Evolutionary conservation across 2,888 invertebrate species (phyloP), one percentile per base, ranked within the genome.

Genomic region (Nomada fucata): DNA sequence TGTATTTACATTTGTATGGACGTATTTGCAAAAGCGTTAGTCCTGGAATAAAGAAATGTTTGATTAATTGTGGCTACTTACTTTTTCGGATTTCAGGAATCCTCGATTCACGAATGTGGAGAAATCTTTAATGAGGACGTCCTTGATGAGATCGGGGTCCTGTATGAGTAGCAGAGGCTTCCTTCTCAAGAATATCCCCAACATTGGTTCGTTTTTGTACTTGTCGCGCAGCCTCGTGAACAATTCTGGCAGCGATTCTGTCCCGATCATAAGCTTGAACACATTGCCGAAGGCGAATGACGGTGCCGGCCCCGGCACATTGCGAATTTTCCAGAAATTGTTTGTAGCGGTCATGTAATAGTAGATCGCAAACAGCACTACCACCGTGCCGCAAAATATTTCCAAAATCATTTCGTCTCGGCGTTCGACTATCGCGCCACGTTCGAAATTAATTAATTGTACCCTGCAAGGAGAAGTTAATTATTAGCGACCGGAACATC

Each of bases 51-150:
- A 29, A 29, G 29, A 7, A 29, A 29, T 5, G 29, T 36, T 55
- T 18, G 23, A 0, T 11, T 36, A 42, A 44, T 60, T 53, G 36
- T 61, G 10, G 15, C 11, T 29, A 29, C 60, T 50, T 50, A 70
- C 70, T 4, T 20, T 29, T 1, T 64, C 42, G 15, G 2, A 13
- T 0, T 2, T 36, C 0, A n/a, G 76, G 3, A 92, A 77, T 13
- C 92, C 92, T 29, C 93, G 91, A 29, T 90, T 82, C 4, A 87
- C 72, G 52, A 93, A 88, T 2, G 77, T 90, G 11, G 93, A 92
- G 29, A 94, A 95, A 55, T 94, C 93, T 11, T 92, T 93, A 15
- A 94, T 94, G n/a, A 94, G 89, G 0, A 95, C 89, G 2, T 93
- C 92, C 44, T 90, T 91, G 15, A 93, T 91, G 2, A 94, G 55